Evolutionary conservation across 2,888 invertebrate species (phyloP), one percentile per base, ranked within the genome.

Genomic region (Archips crataeganus): DNA sequence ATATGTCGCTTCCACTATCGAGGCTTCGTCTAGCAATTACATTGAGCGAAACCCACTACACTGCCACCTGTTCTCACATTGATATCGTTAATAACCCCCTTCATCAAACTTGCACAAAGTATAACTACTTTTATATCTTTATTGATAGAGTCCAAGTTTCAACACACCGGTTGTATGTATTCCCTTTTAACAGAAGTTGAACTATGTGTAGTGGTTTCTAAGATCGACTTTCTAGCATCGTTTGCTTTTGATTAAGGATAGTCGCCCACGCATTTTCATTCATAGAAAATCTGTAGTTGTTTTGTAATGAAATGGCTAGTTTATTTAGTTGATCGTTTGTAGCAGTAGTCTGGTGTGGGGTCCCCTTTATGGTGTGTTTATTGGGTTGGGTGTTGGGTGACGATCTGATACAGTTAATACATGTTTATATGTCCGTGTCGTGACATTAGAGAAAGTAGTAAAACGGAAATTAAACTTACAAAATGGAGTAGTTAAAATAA

Each of bases 251-350:
- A 91, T 92, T 85, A 86, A 84, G 88, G 90, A 93, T 92, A 88
- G 80, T 84, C 75, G 75, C 94, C 94, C 87, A 93, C 94, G 86
- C 92, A 83, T 85, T 92, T 93, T 92, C 92, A 87, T 92, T 91
- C 88, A 89, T 91, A 88, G 89, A 82, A 88, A 89, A 87, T 85
- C 85, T 87, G 86, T 86, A 85, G 84, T 93, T 91, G 91, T 93
- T 90, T 92, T 90, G 90, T 90, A 90, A 93, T 91, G 88, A 91
- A 93, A 91, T 89, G 89, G 91, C 93, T 88, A 84, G 85, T 88
- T 84, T 90, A 90, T 91, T 91, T 90, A 51, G 54, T 71, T 69
- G 73, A 72, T 67, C 63, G 63, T 34, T n/a, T 61, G 49, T 60
- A 10, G 64, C 72, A 68, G 71, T 85, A 78, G 76, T 77, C 80